phyloP scores from a whole-genome alignment of 2,888 invertebrate genomes.

The Pediacus dermestoides region DNA sequence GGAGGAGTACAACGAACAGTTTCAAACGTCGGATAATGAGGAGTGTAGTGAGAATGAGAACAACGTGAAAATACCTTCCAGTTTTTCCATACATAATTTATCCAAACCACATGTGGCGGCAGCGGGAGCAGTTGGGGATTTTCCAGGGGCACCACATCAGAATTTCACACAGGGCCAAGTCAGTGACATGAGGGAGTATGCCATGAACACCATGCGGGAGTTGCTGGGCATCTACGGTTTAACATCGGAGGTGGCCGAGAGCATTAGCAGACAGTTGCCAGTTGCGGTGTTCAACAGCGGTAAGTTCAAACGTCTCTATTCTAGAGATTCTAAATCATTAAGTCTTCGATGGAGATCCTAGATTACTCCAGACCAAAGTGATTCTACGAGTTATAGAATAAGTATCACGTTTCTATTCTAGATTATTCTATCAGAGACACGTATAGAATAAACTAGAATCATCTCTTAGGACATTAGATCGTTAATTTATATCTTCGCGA shows the following conservation, averaged over 20 bases:
- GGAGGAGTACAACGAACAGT: conserved; percentile 37
- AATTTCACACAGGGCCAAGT: conserved; percentile 46
- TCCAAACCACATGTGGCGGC: conserved; percentile 46
- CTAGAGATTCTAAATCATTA: too few relatives aligned
- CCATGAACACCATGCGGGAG: conserved; percentile 77
- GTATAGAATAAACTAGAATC: too few relatives aligned
- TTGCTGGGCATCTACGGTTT: conserved; percentile 73
- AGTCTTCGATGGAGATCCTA: too few relatives aligned
- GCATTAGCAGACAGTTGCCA: conserved; percentile 65
- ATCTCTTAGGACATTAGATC: too few relatives aligned
- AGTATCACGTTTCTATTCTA: too few relatives aligned
- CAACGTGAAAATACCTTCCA: conserved; percentile 44
- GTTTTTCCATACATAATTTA: conserved; percentile 47
- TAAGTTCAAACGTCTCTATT: conserved; percentile 46
- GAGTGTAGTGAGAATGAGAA: conserved; percentile 34
- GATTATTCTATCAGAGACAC: too few relatives aligned
- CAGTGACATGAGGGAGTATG: conserved; percentile 69
- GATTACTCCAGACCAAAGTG: too few relatives aligned
- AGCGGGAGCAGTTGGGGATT: conserved; percentile 34
- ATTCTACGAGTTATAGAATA: too few relatives aligned
- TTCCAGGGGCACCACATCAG: conserved; percentile 25
- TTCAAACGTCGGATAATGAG: conserved; percentile 47
- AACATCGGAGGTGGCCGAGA: conserved; percentile 68
- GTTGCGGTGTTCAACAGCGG: conserved; percentile 67
- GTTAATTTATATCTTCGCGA: too few relatives aligned